phyloP scores from a whole-genome alignment of 1,140 invertebrate species.

The Caerostris darwini region DNA sequence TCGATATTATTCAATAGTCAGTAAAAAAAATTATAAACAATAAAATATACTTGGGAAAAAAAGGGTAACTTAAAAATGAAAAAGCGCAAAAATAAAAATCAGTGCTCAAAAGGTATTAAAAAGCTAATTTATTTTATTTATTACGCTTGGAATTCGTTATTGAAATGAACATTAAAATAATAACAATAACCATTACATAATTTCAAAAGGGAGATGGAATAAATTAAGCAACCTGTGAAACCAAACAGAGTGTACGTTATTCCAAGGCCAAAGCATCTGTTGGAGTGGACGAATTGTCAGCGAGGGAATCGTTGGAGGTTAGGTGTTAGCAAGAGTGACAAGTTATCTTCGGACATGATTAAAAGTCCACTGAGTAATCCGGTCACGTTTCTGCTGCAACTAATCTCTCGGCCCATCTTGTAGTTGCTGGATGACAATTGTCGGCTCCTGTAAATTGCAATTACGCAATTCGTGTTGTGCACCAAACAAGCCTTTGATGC shows the following conservation, averaged over 20 bases:
- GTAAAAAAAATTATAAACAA: too few relatives aligned
- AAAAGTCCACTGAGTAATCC: conserved; percentile 36
- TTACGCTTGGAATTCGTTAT: too few relatives aligned
- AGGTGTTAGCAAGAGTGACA: neutral
- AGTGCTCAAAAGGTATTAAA: too few relatives aligned
- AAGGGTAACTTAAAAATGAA: too few relatives aligned
- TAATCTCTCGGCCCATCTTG: conserved; percentile 44
- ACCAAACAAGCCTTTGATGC: neutral
- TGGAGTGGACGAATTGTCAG: neutral
- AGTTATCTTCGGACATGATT: neutral
- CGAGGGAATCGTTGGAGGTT: neutral
- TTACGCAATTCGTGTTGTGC: neutral
- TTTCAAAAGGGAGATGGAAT: too few relatives aligned
- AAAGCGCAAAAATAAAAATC: too few relatives aligned
- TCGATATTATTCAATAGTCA: too few relatives aligned
- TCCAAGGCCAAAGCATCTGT: neutral
- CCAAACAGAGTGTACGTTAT: neutral
- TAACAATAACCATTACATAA: too few relatives aligned
- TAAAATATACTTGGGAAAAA: too few relatives aligned
- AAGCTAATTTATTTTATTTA: too few relatives aligned
- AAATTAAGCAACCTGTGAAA: neutral
- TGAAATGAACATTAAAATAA: too few relatives aligned
- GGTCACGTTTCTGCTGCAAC: neutral
- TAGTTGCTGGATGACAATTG: conserved; percentile 54
- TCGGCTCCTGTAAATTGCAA: conserved; percentile 43